Conservation (phyloP, 2,888 invertebrate species). For the Furcula furcula region DNA sequence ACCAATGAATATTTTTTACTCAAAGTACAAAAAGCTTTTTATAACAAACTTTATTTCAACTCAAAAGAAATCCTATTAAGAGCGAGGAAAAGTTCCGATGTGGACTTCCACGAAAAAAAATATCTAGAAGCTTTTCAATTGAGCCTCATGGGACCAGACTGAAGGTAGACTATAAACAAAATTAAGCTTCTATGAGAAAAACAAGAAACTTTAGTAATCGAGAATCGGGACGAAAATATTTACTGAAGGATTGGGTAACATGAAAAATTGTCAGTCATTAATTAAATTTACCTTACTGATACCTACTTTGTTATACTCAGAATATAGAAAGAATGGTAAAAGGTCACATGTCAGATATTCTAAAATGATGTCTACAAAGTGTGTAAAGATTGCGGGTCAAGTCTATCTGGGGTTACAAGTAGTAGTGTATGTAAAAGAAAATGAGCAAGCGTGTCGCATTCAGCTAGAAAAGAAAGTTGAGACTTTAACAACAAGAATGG, state of each 20-base stretch:
- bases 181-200: conserved; percentile 13
- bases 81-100: conserved; percentile 1
- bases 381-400: no score
- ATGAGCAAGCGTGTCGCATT: no score
- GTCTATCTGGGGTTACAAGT: no score
- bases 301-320: no score
- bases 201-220: conserved; percentile 9
- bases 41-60: conserved; percentile 1
- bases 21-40: conserved; percentile 7
- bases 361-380: no score
- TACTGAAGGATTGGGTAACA: conserved; percentile 4
- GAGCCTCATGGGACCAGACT: neutral
- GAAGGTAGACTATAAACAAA: conserved; percentile 5
- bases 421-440: no score
- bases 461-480: no score
- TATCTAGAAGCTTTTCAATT: neutral
- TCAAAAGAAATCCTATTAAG: conserved; percentile 6
- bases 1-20: conserved; percentile 2
- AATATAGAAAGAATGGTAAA: no score
- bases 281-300: no score
- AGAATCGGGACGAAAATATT: conserved; percentile 15
- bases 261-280: no score
- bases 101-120: neutral
- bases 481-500: no score
- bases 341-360: no score